These are phyloP conservation scores for Pipa parva DNA, from an alignment of 2,113 vertebrate genomes.

Conservation along the genomic window DNA sequence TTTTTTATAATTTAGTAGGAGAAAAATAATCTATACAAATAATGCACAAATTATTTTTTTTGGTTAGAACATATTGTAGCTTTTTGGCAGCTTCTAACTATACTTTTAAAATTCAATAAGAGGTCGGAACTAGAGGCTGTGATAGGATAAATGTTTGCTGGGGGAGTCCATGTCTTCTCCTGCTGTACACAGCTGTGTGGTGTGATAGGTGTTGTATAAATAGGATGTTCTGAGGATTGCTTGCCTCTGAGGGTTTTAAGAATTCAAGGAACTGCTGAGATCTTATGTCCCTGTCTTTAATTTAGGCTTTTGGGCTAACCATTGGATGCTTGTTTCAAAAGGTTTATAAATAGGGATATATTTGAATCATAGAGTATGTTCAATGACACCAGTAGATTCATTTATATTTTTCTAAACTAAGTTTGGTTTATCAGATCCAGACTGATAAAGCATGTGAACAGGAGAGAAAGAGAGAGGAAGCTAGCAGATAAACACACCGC, in stretches of 20 bases:
- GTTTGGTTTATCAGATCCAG: slow-evolving; percentile 76
- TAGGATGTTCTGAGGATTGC: slow-evolving; percentile 77
- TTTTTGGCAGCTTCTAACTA: not conserved
- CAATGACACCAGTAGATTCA: slow-evolving; percentile 72
- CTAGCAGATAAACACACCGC: slow-evolving; percentile 97
- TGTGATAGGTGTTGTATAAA: slow-evolving; percentile 84
- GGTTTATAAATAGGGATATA: slow-evolving; percentile 70
- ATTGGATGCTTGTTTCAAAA: slow-evolving; percentile 83
- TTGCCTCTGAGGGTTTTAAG: slow-evolving; percentile 68
- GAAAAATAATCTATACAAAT: not conserved
- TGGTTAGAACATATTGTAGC: not conserved
- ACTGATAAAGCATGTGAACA: slow-evolving; percentile 54
- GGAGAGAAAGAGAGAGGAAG: slow-evolving; percentile 79
- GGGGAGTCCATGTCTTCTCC: slow-evolving; percentile 29
- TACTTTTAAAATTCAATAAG: not conserved
- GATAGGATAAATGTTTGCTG: slow-evolving; percentile 7
- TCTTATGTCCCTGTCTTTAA: slow-evolving; percentile 78
- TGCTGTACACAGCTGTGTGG: slow-evolving; percentile 53
- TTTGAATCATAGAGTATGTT: slow-evolving; percentile 65
- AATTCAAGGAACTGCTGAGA: slow-evolving; percentile 67
- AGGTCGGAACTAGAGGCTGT: slow-evolving; percentile 16
- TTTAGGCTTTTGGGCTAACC: slow-evolving; percentile 80
- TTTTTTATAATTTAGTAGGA: no score
- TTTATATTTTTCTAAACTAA: slow-evolving; percentile 64
- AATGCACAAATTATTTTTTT: not conserved